Conservation (phyloP, 2,113 vertebrate species). For the Hemibagrus wyckioides region DNA sequence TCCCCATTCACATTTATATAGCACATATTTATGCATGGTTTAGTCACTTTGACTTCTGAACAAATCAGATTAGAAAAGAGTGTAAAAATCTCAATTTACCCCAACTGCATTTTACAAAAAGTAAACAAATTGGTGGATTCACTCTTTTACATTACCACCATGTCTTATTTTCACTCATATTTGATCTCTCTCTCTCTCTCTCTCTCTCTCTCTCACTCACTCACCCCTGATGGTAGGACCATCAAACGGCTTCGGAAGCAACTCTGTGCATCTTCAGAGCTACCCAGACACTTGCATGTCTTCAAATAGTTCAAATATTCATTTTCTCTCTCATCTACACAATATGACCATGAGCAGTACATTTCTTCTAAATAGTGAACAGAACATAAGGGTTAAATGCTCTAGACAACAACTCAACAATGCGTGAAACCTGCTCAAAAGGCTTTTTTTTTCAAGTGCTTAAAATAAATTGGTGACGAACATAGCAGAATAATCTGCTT, state of each 20-base stretch:
- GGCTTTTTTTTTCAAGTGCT: background rate
- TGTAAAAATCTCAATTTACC: background rate
- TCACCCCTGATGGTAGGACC: background rate
- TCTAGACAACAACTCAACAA: background rate
- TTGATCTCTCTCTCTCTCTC: no score
- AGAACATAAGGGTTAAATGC: background rate
- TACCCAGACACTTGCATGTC: background rate
- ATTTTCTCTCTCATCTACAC: background rate
- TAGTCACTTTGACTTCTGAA: background rate
- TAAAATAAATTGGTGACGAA: constrained; percentile 27
- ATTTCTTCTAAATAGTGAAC: background rate
- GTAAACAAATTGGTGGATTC: background rate
- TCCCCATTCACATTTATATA: background rate
- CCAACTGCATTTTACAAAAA: background rate
- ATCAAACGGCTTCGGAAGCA: background rate
- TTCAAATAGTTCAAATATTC: background rate
- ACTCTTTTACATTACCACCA: background rate
- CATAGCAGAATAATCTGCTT: constrained; percentile 7
- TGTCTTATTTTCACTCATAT: background rate
- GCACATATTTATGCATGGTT: background rate
- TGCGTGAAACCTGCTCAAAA: background rate
- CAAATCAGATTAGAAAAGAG: background rate
- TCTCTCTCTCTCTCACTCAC: no score
- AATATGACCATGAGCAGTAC: background rate
- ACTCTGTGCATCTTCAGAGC: background rate